These are phyloP conservation scores for Suillia variegata DNA, from an alignment of 2,888 invertebrate genomes.

Conservation along the genomic window DNA sequence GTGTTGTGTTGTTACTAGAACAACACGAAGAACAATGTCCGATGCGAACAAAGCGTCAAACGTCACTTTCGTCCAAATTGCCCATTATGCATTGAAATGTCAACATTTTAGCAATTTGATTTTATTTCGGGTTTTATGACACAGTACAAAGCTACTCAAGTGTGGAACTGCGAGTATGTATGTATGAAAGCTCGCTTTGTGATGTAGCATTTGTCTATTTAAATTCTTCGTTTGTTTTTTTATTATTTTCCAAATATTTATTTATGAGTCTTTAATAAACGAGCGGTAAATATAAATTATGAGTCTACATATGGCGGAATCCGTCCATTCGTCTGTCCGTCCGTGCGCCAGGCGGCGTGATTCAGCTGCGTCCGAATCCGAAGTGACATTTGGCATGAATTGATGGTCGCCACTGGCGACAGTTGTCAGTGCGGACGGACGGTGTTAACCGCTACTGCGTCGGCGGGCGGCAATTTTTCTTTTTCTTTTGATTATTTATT, in stretches of 20 bases:
- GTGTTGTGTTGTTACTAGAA: too few species aligned
- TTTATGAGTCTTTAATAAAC: slow-evolving; percentile 33
- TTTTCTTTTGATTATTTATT: not conserved
- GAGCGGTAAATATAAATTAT: slow-evolving; percentile 39
- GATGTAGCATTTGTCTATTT: too few species aligned
- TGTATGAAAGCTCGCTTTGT: too few species aligned
- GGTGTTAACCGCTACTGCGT: too few species aligned
- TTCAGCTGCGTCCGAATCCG: not conserved
- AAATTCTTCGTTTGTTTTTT: not conserved
- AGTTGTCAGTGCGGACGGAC: not conserved
- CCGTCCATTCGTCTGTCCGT: slow-evolving; percentile 33
- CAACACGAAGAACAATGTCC: too few species aligned
- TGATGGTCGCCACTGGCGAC: slow-evolving; percentile 24
- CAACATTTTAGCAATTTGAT: too few species aligned
- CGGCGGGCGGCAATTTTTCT: not conserved
- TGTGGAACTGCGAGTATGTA: too few species aligned
- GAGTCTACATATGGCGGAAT: slow-evolving; percentile 34
- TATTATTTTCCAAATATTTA: not conserved
- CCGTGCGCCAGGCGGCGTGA: slow-evolving; percentile 18
- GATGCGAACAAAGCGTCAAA: too few species aligned
- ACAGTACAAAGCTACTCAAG: too few species aligned
- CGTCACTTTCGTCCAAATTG: too few species aligned
- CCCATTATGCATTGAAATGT: too few species aligned
- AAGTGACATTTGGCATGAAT: slow-evolving; percentile 36
- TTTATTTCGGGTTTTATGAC: too few species aligned